phyloP scores from a whole-genome alignment of 2,888 invertebrate species.

The Chromoteleia sp. region DNA sequence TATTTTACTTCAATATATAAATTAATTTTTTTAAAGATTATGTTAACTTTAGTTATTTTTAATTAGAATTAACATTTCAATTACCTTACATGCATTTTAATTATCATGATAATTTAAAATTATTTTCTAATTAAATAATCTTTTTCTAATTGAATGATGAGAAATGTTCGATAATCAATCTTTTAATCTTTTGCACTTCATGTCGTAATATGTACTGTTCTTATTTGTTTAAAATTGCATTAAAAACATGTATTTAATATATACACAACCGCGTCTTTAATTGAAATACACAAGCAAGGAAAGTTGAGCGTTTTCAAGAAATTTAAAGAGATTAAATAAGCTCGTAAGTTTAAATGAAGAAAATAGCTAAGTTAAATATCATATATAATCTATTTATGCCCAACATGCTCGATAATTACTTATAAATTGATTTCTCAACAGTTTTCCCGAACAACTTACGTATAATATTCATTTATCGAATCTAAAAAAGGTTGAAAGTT shows the following conservation, averaged over 20 bases:
- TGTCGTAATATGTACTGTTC: neutral
- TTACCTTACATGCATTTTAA: too few species aligned
- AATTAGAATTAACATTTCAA: too few species aligned
- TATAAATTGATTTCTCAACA: constrained; percentile 9
- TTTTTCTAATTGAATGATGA: neutral
- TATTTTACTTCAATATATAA: too few species aligned
- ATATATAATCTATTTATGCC: constrained; percentile 19
- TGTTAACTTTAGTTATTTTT: too few species aligned
- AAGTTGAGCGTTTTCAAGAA: constrained; percentile 24
- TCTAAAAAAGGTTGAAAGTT: neutral
- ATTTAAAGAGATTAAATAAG: constrained; percentile 41
- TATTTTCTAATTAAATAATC: neutral
- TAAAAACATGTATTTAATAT: neutral
- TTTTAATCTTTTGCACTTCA: too few species aligned
- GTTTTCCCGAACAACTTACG: constrained; percentile 8
- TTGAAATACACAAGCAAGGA: constrained; percentile 12
- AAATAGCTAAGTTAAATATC: constrained; percentile 46
- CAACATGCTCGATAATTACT: constrained; percentile 36
- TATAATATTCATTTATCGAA: neutral
- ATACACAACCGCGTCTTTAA: neutral
- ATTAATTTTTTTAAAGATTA: too few species aligned
- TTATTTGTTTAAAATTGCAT: constrained; percentile 1
- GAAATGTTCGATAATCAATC: too few species aligned
- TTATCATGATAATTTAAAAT: neutral
- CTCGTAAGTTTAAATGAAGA: constrained; percentile 48